Base-by-base conservation (phyloP, 1,140 invertebrate species). In the Orussus abietinus region DNA sequence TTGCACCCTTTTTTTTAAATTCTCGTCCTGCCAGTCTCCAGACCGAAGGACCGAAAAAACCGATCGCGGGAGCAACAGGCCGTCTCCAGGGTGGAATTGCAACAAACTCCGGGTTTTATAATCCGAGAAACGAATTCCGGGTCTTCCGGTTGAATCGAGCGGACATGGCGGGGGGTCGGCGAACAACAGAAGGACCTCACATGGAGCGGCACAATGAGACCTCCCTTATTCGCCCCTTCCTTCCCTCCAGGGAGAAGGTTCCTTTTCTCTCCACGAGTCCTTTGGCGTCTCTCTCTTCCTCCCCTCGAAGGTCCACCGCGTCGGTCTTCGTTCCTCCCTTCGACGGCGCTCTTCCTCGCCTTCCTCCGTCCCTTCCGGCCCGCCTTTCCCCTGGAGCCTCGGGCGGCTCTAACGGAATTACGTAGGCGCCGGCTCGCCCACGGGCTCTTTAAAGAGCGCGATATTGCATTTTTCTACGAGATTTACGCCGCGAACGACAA, bases 141-240 rank as follows among this genome's bases (percentile, higher is more conserved):
- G 44, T 43, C 47, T 47, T 51, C 49, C 41, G 50, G 44, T 45
- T 43, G 46, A 44, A 55, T 59, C 46, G 17, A 38, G 33, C 48
- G 51, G 48, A 43, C n/a, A n/a, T 53, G 45, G 47, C 58, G 37
- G 60, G 58, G 51, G 56, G 55, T 63, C 54, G 26, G n/a, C 14
- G 32, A 43, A 31, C 39, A 13, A 28, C 45, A 26, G 43, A 22
- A 40, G 38, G 60, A 63, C 57, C 60, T 53, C 60, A 63, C 58
- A 56, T 56, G 48, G 57, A 32, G 60, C 55, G 45, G 21, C 36
- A 61, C 59, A 63, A 63, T 63, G 48, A 60, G 42, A 30, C 44
- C 38, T 19, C 43, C 18, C 33, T 37, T 11, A 32, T 15, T 38
- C 30, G 33, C 31, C 14, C 7, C 31, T 18, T 37, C 41, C 34